Conservation (phyloP, 2,113 vertebrate genomes). For the Pseudorasbora parva region DNA sequence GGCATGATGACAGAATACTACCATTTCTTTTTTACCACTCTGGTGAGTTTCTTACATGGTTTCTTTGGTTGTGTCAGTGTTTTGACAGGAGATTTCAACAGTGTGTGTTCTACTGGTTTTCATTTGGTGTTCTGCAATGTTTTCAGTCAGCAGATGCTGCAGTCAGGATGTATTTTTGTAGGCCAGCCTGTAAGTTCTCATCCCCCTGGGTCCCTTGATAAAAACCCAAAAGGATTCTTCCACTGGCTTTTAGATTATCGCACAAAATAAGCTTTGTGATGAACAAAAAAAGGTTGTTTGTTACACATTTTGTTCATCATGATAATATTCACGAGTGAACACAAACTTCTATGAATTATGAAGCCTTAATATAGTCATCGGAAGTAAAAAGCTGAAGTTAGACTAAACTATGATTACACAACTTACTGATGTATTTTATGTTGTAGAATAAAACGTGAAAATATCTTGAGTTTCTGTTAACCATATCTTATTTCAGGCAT, state of each 20-base stretch:
- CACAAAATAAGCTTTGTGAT: neutral
- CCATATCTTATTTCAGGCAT: neutral
- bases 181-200: neutral
- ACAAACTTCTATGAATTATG: neutral
- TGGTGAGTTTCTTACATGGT: constrained; percentile 82
- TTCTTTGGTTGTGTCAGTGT: neutral
- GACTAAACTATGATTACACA: neutral
- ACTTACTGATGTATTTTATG: neutral
- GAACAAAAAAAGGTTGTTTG: neutral
- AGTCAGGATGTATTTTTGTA: neutral
- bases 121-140: neutral
- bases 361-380: neutral
- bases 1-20: constrained; percentile 99
- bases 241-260: neutral
- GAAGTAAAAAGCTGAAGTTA: neutral
- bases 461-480: neutral
- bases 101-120: neutral
- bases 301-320: neutral
- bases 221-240: neutral
- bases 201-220: neutral
- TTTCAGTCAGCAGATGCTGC: neutral
- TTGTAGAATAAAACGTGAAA: neutral
- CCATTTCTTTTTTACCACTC: constrained; percentile 96
- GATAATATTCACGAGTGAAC: neutral
- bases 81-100: neutral